phyloP scores from a whole-genome alignment of 2,888 invertebrate genomes.

The Pelosia muscerda region DNA sequence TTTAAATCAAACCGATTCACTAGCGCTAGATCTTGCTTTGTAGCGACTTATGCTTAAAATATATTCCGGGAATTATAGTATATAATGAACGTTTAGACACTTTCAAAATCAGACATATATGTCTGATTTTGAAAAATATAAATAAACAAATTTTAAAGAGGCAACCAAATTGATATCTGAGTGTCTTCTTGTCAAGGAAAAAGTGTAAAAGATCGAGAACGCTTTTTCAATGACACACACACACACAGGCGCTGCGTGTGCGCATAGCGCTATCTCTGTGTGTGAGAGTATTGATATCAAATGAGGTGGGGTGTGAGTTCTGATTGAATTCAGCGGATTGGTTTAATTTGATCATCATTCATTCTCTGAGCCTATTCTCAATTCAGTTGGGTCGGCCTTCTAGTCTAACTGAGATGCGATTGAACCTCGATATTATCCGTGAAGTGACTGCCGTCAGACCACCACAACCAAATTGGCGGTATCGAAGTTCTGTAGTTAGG shows the following conservation, averaged over 20 bases:
- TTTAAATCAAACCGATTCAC: too few relatives aligned
- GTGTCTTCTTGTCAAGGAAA: constrained; percentile 21
- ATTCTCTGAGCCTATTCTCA: too few relatives aligned
- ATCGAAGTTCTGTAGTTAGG: too few relatives aligned
- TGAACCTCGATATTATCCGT: too few relatives aligned
- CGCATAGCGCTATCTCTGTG: constrained; percentile 21
- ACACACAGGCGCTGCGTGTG: constrained; percentile 15
- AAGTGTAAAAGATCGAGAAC: constrained; percentile 43
- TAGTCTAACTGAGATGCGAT: too few relatives aligned
- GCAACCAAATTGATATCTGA: constrained; percentile 18
- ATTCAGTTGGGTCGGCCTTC: too few relatives aligned
- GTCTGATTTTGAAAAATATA: too few relatives aligned
- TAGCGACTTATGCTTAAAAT: too few relatives aligned
- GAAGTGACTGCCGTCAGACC: too few relatives aligned
- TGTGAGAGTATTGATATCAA: constrained; percentile 30
- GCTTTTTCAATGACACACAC: constrained; percentile 27
- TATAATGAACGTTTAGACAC: not conserved
- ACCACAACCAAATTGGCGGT: too few relatives aligned
- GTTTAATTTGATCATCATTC: too few relatives aligned
- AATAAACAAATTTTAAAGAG: constrained; percentile 21
- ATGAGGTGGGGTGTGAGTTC: constrained; percentile 51
- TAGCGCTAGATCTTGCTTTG: too few relatives aligned
- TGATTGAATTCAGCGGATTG: constrained; percentile 35
- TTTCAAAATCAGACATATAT: constrained; percentile 6
- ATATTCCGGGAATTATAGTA: not conserved